Evolutionary conservation across 2,797 vertebrate genomes (phyloP).

Genomic region (Yasuhikotakia modesta): DNA sequence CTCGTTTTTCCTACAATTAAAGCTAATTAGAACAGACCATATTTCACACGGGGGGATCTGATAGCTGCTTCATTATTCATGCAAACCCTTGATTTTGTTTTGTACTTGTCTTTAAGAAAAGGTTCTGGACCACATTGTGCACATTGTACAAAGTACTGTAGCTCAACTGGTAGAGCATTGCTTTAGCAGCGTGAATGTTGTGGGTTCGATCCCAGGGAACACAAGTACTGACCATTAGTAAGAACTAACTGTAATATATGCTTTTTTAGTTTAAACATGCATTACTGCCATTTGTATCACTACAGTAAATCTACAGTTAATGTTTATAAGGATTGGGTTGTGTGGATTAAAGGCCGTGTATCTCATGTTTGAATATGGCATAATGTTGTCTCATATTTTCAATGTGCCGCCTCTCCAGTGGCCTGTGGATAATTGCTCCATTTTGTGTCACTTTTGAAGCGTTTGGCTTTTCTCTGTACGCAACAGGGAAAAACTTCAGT

Average conservation of each 20-base stretch:
- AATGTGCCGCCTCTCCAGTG: neutral
- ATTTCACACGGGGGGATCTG: neutral
- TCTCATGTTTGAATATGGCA: no score
- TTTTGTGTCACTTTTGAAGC: constrained; percentile 1
- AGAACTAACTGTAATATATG: no score
- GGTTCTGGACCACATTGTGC: neutral
- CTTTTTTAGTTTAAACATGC: no score
- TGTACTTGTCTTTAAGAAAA: neutral
- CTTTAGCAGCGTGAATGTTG: no score
- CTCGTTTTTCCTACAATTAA: neutral
- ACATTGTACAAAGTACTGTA: neutral
- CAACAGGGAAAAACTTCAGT: neutral
- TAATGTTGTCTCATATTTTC: neutral
- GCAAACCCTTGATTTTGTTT: neutral
- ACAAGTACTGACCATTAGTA: no score
- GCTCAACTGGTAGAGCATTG: no score
- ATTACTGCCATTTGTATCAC: no score
- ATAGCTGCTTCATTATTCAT: constrained; percentile 1
- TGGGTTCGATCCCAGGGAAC: no score
- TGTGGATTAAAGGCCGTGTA: no score
- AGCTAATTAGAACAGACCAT: neutral
- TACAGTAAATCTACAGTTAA: neutral
- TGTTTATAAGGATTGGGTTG: no score
- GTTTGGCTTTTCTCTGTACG: neutral
- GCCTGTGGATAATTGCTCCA: neutral